Conservation (phyloP, 92 coral and sea anemone genomes). For the Parazoanthus atlanticus region DNA sequence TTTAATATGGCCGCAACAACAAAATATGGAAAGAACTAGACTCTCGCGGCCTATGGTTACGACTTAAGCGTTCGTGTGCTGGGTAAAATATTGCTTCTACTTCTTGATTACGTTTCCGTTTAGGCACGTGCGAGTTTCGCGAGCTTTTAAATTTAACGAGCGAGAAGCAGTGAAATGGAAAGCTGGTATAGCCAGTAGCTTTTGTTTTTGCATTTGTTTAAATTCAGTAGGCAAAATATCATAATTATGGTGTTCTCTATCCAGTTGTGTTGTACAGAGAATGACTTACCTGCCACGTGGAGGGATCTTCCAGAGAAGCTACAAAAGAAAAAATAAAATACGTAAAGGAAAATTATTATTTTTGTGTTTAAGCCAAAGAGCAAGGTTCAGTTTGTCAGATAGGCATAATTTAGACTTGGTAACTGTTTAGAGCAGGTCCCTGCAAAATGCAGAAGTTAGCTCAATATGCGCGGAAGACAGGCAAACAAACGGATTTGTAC, state of each 20-base stretch:
- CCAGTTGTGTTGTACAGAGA: constrained; percentile 38
- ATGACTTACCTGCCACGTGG: constrained; percentile 95
- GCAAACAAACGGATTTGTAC: constrained; percentile 66
- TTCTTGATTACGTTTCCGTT: constrained; percentile 70
- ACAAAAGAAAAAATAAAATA: constrained; percentile 93
- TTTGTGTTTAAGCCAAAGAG: constrained; percentile 56
- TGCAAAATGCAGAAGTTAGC: constrained; percentile 66
- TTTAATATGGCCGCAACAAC: constrained; percentile 3
- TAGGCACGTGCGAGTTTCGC: constrained; percentile 69
- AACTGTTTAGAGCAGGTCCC: constrained; percentile 62
- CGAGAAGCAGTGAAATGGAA: constrained; percentile 47
- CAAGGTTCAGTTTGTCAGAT: constrained; percentile 24
- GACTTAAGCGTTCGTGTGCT: constrained; percentile 29
- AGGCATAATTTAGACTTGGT: constrained; percentile 19
- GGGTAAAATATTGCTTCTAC: constrained; percentile 32
- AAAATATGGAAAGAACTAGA: constrained; percentile 17
- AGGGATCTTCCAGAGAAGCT: constrained; percentile 90
- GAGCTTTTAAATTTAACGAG: constrained; percentile 42
- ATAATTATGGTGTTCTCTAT: constrained; percentile 36
- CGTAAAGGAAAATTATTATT: constrained; percentile 42
- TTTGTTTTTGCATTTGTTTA: constrained; percentile 38
- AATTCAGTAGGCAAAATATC: constrained; percentile 42
- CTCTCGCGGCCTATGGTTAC: constrained; percentile 31
- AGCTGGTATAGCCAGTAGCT: constrained; percentile 9
- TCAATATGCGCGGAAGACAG: constrained; percentile 75